Conservation (phyloP, 2,888 invertebrate genomes). For the Erpobdella octoculata region DNA sequence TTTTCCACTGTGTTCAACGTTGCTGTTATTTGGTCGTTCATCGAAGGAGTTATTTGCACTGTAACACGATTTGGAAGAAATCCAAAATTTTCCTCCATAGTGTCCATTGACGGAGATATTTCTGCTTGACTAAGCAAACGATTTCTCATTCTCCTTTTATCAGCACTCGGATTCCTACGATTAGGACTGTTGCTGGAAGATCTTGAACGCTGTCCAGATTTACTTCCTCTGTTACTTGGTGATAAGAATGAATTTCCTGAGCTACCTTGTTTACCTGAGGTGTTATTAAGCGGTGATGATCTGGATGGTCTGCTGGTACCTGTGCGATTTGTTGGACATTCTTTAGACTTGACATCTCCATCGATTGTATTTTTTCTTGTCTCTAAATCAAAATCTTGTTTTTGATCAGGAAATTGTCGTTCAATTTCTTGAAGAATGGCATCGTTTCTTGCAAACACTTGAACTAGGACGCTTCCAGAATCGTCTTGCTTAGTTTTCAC, state of each 20-base stretch:
- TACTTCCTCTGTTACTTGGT: background rate
- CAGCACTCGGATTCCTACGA: background rate
- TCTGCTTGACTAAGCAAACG: conserved; percentile 4
- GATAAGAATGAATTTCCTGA: background rate
- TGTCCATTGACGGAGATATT: background rate
- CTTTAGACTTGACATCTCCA: background rate
- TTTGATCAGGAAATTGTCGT: background rate
- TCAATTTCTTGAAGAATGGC: conserved; percentile 8
- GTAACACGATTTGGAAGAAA: conserved; percentile 15
- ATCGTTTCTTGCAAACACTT: conserved; percentile 16
- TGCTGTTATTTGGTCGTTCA: conserved; percentile 20
- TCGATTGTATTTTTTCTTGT: background rate
- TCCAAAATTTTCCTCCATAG: conserved; percentile 14
- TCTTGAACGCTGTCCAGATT: background rate
- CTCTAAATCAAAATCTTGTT: background rate
- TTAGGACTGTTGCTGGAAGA: conserved; percentile 9
- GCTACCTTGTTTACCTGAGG: background rate
- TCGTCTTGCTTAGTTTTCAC: conserved; percentile 4
- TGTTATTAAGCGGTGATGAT: background rate
- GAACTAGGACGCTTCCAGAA: background rate
- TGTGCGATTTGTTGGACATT: background rate
- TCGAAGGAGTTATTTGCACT: conserved; percentile 18
- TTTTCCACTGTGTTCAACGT: conserved; percentile 21
- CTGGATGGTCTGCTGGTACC: background rate
- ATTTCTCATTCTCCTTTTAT: conserved; percentile 1